Evolutionary conservation across 1,140 invertebrate species (phyloP).

Genomic region (Pogonus chalceus): DNA sequence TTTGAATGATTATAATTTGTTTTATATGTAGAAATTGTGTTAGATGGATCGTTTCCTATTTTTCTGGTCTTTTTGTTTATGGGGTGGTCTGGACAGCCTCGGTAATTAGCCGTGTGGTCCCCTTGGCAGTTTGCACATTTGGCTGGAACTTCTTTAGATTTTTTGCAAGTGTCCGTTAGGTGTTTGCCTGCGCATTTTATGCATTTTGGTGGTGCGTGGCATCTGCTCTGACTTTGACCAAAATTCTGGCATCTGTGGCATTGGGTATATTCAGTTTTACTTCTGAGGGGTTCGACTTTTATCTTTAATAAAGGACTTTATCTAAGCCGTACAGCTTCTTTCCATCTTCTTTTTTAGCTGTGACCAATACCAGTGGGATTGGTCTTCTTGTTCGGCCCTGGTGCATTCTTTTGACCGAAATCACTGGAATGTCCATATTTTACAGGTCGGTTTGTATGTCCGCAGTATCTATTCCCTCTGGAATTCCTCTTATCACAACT

Average conservation of each 20-base stretch:
- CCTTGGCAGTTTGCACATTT: too few relatives aligned
- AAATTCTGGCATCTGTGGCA: conserved; percentile 20
- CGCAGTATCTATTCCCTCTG: not conserved
- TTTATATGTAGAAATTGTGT: too few relatives aligned
- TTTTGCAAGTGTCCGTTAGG: too few relatives aligned
- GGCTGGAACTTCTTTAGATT: too few relatives aligned
- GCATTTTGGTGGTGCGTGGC: conserved; percentile 12
- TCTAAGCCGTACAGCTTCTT: not conserved
- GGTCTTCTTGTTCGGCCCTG: not conserved
- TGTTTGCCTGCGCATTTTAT: conserved; percentile 18
- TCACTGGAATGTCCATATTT: not conserved
- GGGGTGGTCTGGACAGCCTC: too few relatives aligned
- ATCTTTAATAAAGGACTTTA: not conserved
- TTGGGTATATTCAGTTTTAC: not conserved
- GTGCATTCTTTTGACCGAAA: not conserved
- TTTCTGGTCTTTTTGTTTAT: too few relatives aligned
- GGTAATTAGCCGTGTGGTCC: too few relatives aligned
- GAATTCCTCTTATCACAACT: conserved; percentile 15
- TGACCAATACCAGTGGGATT: not conserved
- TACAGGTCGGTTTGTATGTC: not conserved
- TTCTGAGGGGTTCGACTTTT: conserved; percentile 4
- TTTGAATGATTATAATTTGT: too few relatives aligned
- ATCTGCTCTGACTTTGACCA: conserved; percentile 15
- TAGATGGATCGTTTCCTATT: too few relatives aligned
- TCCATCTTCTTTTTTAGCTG: not conserved